Evolutionary conservation across 1,140 invertebrate genomes (phyloP).

Genomic region (Aphidius ervi): DNA sequence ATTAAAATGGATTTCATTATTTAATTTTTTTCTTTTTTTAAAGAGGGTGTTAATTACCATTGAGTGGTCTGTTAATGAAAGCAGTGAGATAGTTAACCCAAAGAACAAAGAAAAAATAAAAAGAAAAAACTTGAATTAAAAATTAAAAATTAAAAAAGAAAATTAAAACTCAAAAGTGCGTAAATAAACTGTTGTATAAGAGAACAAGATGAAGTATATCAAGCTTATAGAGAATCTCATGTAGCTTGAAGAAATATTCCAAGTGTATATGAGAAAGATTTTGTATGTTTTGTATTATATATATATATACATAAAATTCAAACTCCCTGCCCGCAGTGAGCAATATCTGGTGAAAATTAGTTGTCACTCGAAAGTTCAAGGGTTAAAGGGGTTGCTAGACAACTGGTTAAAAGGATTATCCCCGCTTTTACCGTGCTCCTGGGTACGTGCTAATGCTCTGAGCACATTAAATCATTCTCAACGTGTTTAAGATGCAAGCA

Average conservation of each 20-base stretch:
- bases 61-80: constrained; percentile 26
- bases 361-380: constrained; percentile 36
- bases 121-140: constrained; percentile 26
- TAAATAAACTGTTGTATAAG: too few species aligned
- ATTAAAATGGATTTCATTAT: constrained; percentile 38
- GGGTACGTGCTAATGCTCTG: constrained; percentile 36
- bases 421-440: constrained; percentile 35
- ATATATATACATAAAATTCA: too few species aligned
- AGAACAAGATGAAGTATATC: too few species aligned
- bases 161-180: too few species aligned
- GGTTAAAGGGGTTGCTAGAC: constrained; percentile 47
- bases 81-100: background rate
- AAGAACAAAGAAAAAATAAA: constrained; percentile 18
- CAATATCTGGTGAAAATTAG: constrained; percentile 44
- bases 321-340: constrained; percentile 12
- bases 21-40: constrained; percentile 23
- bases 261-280: background rate
- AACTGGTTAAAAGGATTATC: constrained; percentile 50
- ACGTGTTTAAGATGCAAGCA: constrained; percentile 19
- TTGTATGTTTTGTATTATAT: too few species aligned
- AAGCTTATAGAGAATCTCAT: background rate
- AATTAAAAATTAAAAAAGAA: background rate
- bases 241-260: background rate
- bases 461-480: constrained; percentile 46
- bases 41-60: constrained; percentile 26